These are phyloP conservation scores for Loripinus fragilis DNA, from an alignment of 2,888 invertebrate genomes.

Conservation along the genomic window DNA sequence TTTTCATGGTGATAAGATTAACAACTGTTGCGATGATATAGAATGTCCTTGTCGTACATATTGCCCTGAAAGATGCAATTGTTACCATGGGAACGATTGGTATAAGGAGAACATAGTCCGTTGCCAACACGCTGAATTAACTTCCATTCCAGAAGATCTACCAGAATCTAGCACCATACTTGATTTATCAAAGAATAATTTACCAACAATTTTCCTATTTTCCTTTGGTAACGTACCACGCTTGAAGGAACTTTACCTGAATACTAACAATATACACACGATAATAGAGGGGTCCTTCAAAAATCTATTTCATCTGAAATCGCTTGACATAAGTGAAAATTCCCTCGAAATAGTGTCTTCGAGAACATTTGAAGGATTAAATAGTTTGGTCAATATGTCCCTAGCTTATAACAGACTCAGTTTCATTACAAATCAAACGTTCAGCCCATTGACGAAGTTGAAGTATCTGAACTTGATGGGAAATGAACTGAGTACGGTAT, in stretches of 20 bases:
- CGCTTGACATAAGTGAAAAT: conserved; percentile 36
- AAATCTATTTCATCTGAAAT: conserved; percentile 24
- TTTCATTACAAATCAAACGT: conserved; percentile 44
- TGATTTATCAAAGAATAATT: conserved; percentile 5
- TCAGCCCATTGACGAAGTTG: conserved; percentile 53
- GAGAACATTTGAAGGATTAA: conserved; percentile 58
- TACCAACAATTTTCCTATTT: background rate
- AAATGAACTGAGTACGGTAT: conserved; percentile 55
- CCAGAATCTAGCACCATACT: background rate
- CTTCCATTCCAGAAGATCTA: background rate
- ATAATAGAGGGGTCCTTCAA: conserved; percentile 31
- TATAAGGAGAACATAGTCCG: background rate
- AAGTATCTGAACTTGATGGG: conserved; percentile 50
- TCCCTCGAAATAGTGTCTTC: conserved; percentile 43
- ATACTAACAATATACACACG: conserved; percentile 6
- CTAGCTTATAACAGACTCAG: conserved; percentile 60
- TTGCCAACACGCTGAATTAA: background rate
- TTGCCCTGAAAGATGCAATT: background rate
- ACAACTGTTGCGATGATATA: background rate
- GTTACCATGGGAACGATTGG: conserved; percentile 1
- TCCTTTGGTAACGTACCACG: background rate
- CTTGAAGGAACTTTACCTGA: background rate
- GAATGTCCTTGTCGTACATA: background rate
- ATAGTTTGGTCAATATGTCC: conserved; percentile 49
- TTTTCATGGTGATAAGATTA: no score